Base-by-base conservation (phyloP, 64 coral and sea anemone species). In the Acropora tenuis region DNA sequence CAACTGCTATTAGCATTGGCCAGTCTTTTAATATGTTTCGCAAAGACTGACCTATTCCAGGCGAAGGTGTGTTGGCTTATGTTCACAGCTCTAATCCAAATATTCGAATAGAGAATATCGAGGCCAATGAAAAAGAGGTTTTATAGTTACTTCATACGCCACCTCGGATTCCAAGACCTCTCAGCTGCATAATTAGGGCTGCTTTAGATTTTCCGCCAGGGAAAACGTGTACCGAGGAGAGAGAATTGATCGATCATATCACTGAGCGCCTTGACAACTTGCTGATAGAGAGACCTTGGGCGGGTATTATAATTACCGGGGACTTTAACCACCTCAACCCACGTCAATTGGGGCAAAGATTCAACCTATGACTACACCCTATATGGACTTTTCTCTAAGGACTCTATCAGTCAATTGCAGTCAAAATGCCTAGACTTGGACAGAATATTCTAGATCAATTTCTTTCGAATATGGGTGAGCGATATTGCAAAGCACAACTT, bases 151-250 rank as follows among this genome's bases (percentile, higher is more conserved):
- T 88, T 48, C 68, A 88, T 5, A 88, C 8, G 74, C 85, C 85
- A 19, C 77, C 84, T 3, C 85, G 86, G 9, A 93, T 53, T 12
- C 0, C 48, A 1, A 89, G 86, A 40, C 86, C 86, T 16, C 88
- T 88, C 47, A 83, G 91, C 47, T 93, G 90, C 49, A 82, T 93
- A 47, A 83, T 83, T 93, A 89, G 68, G 52, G 78, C 13, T 82
- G 78, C 20, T 47, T 4, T 93, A 15, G 88, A 93, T 15, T 93
- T 74, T 48, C 92, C 92, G 88, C 84, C 47, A 57, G 60, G 17
- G 2, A 82, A 58, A 42, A 88, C 74, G 12, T 74, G 52, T 42
- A 7, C 92, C 7, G 73, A 93, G 48, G 77, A 93, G 18, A 74
- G 4, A 8, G 85, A 93, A 47, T 47, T 93, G 18, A 93, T 55